Evolutionary conservation across 2,113 vertebrate genomes (phyloP).

Genomic region (Dipodomys ordii): DNA sequence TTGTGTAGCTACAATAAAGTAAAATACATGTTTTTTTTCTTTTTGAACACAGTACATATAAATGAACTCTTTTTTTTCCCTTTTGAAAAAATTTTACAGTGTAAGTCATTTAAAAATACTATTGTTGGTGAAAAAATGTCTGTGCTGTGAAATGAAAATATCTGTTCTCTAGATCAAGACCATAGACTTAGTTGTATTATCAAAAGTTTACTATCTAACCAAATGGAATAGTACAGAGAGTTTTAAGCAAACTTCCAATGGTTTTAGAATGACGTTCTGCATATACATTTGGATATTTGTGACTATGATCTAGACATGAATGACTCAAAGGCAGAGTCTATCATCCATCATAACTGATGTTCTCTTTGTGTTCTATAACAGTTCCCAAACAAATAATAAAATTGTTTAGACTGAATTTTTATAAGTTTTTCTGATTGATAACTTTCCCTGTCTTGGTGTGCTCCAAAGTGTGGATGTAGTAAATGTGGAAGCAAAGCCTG

Average conservation of each 20-base stretch:
- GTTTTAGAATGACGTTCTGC: slow-evolving; percentile 21
- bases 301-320: not conserved
- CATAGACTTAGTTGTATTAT: not conserved
- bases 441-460: not conserved
- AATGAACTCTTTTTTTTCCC: slow-evolving; percentile 13
- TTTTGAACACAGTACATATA: not conserved
- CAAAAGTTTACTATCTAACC: not conserved
- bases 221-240: not conserved
- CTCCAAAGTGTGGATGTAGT: not conserved
- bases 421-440: not conserved
- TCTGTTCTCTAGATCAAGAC: not conserved
- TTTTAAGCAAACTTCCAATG: not conserved
- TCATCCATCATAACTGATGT: not conserved
- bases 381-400: not conserved
- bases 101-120: not conserved
- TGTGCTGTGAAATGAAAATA: not conserved
- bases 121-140: not conserved
- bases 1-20: slow-evolving; percentile 4
- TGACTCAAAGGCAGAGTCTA: slow-evolving; percentile 1
- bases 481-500: not conserved
- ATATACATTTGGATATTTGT: slow-evolving; percentile 31
- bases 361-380: not conserved
- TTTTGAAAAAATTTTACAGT: not conserved
- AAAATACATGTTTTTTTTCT: not conserved
- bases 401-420: slow-evolving; percentile 28